These are phyloP conservation scores for Drosophila silvestris DNA, from an alignment of 2,888 invertebrate species.

Conservation along the genomic window DNA sequence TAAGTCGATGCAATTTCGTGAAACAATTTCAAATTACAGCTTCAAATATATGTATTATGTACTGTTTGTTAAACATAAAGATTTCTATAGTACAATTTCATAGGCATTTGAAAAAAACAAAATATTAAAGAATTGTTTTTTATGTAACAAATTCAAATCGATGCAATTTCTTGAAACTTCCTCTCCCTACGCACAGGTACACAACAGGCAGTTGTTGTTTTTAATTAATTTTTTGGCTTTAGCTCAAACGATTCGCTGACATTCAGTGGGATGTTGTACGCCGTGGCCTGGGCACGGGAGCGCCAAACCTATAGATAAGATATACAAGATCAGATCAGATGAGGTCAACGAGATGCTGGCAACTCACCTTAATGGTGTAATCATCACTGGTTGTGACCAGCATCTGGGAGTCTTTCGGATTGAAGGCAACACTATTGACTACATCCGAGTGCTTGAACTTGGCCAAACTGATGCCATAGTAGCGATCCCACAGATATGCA, in stretches of 20 bases:
- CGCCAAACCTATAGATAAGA: constrained; percentile 77
- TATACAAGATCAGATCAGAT: background rate
- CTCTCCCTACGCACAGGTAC: constrained; percentile 27
- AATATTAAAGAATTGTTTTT: background rate
- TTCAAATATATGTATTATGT: background rate
- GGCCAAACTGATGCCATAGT: constrained; percentile 91
- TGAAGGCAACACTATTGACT: constrained; percentile 94
- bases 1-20: no score
- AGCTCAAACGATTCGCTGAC: constrained; percentile 78
- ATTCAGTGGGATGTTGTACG: constrained; percentile 67
- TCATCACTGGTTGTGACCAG: constrained; percentile 94
- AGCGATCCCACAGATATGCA: constrained; percentile 94
- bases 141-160: constrained; percentile 2
- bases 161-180: background rate
- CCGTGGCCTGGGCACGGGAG: constrained; percentile 75
- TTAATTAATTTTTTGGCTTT: constrained; percentile 58
- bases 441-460: constrained; percentile 92
- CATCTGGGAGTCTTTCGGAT: constrained; percentile 92
- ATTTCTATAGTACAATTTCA: background rate
- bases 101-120: background rate
- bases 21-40: background rate
- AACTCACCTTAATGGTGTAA: constrained; percentile 88
- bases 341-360: background rate
- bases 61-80: background rate
- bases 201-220: constrained; percentile 1